phyloP scores from a whole-genome alignment of 35 echinoderm and acorn worm genomes.

The Nesometra sesokonis region DNA sequence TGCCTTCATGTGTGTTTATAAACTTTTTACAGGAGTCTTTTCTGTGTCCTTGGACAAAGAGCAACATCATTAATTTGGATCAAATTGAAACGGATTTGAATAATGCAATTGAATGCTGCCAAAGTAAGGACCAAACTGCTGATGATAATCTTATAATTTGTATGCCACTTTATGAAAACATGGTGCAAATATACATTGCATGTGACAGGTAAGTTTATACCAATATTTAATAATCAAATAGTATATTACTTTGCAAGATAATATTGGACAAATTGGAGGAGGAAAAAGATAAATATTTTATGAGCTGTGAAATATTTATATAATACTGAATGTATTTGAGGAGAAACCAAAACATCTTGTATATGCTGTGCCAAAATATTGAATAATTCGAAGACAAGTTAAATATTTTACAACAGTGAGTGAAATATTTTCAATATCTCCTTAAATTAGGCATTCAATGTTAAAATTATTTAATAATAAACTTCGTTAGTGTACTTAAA shows the following conservation, averaged over 20 bases:
- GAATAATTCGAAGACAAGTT: too few species aligned
- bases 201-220: not conserved
- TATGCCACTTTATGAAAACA: not conserved
- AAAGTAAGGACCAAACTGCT: not conserved
- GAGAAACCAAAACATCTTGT: too few species aligned
- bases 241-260: not conserved
- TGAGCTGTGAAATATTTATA: too few species aligned
- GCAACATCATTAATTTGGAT: not conserved
- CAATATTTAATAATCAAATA: not conserved
- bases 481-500: too few species aligned
- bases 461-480: too few species aligned
- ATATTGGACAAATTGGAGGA: too few species aligned
- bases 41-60: not conserved
- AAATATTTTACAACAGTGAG: too few species aligned
- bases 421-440: too few species aligned
- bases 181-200: not conserved
- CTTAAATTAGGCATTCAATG: too few species aligned
- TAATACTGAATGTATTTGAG: too few species aligned
- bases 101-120: not conserved
- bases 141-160: not conserved
- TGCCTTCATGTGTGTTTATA: not conserved
- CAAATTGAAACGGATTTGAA: not conserved
- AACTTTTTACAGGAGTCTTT: not conserved
- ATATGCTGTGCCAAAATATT: too few species aligned
- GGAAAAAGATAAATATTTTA: too few species aligned